A percentile compares a stretch with the other conserved stretches of the same genome.
These are phyloP conservation scores for Macquaria ambigua DNA, from an alignment of 2,113 vertebrate genomes.

Conservation along the genomic window DNA sequence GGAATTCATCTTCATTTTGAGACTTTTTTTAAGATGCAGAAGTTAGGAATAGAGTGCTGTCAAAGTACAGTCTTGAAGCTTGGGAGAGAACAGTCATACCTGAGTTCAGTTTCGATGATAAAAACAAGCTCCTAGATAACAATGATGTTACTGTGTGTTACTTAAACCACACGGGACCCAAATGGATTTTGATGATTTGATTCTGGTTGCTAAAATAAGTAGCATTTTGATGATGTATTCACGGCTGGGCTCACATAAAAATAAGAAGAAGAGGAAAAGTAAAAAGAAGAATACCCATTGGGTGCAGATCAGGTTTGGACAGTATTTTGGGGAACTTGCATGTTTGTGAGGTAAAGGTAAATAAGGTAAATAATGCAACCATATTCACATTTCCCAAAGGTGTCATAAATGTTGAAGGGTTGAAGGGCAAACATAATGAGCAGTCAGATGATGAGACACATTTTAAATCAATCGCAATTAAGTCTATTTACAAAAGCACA, in stretches of 20 bases:
- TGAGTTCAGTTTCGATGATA: not conserved
- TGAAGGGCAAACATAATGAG: no score
- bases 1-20: conserved; percentile 16
- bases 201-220: not conserved
- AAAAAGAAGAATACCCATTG: not conserved
- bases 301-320: not conserved
- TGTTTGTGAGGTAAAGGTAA: no score
- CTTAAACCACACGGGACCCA: not conserved
- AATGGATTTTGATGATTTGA: not conserved
- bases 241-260: not conserved
- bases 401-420: no score
- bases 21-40: conserved; percentile 9
- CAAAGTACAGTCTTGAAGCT: conserved; percentile 12
- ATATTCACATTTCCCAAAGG: no score
- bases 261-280: not conserved
- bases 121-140: not conserved
- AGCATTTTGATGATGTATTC: not conserved
- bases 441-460: no score
- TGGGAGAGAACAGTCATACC: not conserved
- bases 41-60: conserved; percentile 7
- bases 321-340: not conserved
- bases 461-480: no score
- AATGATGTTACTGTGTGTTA: not conserved
- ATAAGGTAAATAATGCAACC: not conserved
- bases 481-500: no score